phyloP scores from a whole-genome alignment of 2,888 invertebrate species.

The Clusia tigrina region DNA sequence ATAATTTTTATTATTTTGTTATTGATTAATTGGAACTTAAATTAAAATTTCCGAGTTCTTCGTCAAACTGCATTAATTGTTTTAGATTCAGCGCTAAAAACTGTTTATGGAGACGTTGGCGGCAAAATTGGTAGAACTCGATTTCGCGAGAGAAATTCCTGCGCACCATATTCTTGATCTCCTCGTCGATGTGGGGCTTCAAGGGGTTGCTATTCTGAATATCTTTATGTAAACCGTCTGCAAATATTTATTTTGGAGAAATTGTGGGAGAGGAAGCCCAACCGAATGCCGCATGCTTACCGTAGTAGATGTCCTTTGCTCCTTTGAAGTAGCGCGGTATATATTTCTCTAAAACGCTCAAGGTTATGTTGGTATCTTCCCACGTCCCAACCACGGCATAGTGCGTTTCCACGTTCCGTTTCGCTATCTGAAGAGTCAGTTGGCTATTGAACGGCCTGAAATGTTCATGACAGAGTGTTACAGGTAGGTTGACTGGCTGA shows the following conservation, averaged over 20 bases:
- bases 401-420: slow-evolving; percentile 82
- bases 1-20: no score
- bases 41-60: slow-evolving; percentile 33
- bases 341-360: slow-evolving; percentile 84
- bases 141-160: slow-evolving; percentile 87
- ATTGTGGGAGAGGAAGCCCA: not conserved
- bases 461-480: not conserved
- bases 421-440: slow-evolving; percentile 82
- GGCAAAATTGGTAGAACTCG: slow-evolving; percentile 92
- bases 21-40: no score
- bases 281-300: slow-evolving; percentile 64
- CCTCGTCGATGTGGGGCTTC: slow-evolving; percentile 84
- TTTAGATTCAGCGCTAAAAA: slow-evolving; percentile 71
- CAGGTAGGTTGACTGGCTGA: slow-evolving; percentile 64
- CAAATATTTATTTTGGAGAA: no score
- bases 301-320: slow-evolving; percentile 71
- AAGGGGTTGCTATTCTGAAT: slow-evolving; percentile 82
- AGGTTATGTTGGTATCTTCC: slow-evolving; percentile 84
- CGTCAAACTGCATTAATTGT: slow-evolving; percentile 45
- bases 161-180: slow-evolving; percentile 82
- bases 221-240: slow-evolving; percentile 60
- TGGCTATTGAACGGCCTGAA: slow-evolving; percentile 82
- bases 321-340: slow-evolving; percentile 83
- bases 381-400: slow-evolving; percentile 89
- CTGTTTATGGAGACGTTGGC: slow-evolving; percentile 82